Evolutionary conservation across 2,888 invertebrate genomes (phyloP), one percentile per base, ranked within the genome.

Genomic region (Melikaiella ostensackeni): DNA sequence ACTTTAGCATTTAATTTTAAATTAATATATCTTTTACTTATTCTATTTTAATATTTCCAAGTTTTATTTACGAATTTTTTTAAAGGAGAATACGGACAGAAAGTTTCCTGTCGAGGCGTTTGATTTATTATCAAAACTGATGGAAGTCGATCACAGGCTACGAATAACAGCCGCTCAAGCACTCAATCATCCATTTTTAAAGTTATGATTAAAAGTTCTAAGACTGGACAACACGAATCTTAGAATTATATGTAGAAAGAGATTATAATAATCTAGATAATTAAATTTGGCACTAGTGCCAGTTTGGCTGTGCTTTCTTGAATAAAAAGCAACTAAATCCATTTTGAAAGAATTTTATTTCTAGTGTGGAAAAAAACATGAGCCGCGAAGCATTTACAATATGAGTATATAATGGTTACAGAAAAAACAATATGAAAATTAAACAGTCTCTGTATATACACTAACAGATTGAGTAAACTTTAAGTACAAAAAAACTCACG

Each of bases 131-230:
- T 92, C 92, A 82, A 93, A 93, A 75, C 93, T 98, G 84, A 92
- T 98, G 84, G 96, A 96, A 89, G 93, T 96, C n/a, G 94, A 96
- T 93, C 96, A 96, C n/a, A 92, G 93, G 86, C 93, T 93, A 46
- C 94, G 97, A 85, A 94, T 95, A 81, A 93, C 95, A 13, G 97
- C 97, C 42, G 93, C 93, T 24, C 93, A 94, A 78, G 97, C 97
- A 61, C 92, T 97, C 42, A 90, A 92, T 61, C 97, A 97, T 93
- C 94, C 96, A 74, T 97, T 97, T 92, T 93, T 97, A 5, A 88
- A 85, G 19, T 74, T 76, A 64, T 80, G 73, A 78, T 77, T 42
- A 16, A 42, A 16, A 16, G 16, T 42, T 42, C 16, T 1, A 16
- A 16, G 16, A 16, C 16, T 42, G 5, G 4, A 16, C 16, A 42